Percentiles rank a stretch among this genome's conserved stretches.
Conservation (phyloP, 2,888 invertebrate species). For the Drosophila diplacantha region DNA sequence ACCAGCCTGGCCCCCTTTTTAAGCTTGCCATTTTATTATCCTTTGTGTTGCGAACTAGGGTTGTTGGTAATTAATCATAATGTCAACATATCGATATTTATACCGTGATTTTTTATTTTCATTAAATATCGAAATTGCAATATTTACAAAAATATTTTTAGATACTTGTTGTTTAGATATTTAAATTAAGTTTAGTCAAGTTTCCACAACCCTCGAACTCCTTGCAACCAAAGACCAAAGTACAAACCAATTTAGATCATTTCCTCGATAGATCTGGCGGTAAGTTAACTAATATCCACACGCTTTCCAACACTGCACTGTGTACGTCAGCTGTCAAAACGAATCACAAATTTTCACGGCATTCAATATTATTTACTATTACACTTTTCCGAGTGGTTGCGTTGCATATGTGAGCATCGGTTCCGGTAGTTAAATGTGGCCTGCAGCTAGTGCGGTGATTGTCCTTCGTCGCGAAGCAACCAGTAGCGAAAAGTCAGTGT, state of each 20-base stretch:
- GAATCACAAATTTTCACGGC: constrained; percentile 60
- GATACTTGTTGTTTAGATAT: too few species aligned
- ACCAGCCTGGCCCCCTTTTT: background rate
- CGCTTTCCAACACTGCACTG: constrained; percentile 38
- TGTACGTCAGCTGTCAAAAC: constrained; percentile 68
- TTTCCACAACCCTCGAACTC: background rate
- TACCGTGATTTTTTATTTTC: too few species aligned
- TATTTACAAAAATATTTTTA: too few species aligned
- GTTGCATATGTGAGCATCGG: constrained; percentile 34
- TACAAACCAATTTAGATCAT: too few species aligned
- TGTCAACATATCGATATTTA: too few species aligned
- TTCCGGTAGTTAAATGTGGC: constrained; percentile 49
- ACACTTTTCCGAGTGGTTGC: constrained; percentile 33
- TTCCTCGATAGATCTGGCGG: too few species aligned
- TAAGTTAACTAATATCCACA: too few species aligned
- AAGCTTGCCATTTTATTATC: background rate
- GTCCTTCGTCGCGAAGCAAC: constrained; percentile 36
- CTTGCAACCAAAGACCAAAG: too few species aligned
- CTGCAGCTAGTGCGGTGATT: constrained; percentile 42
- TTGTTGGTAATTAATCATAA: too few species aligned
- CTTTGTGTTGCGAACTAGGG: background rate
- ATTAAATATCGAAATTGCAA: too few species aligned
- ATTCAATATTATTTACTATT: constrained; percentile 26
- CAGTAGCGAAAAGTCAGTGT: constrained; percentile 29
- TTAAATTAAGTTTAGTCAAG: too few species aligned